Base-by-base conservation (phyloP, 2,888 invertebrate genomes). In the Mesoligia furuncula region DNA sequence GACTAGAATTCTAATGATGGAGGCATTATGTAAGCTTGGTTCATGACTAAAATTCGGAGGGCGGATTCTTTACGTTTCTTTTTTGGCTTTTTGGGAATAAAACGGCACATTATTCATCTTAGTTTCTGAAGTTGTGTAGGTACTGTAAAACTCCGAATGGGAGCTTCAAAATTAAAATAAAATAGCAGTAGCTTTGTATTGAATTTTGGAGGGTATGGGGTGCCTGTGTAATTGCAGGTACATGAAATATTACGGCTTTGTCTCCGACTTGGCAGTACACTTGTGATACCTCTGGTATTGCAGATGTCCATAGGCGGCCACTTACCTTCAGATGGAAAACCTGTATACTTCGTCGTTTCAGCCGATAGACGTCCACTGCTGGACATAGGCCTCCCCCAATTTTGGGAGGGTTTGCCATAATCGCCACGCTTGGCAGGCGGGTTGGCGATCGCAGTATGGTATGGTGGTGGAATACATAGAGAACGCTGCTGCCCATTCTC, bases 1-100 rank as follows among this genome's bases (percentile, higher is more conserved):
- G 87, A 84, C 83, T 81, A 27, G 88, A 86, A 88, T 88, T 81
- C 65, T 80, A 88, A 88, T 86, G 79, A 82, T 48, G 15, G 11
- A 69, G 27, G 27, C 61, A 65, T 81, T 13, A 76, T 54, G 68
- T 79, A 80, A 84, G 70, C 27, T 83, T 7, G n/a, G 70, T 45
- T 67, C 69, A 77, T 81, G 74, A 5, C 45, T 57, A 24, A 71
- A 64, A 64, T 62, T 86, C 0, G 8, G 3, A 27, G 13, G 31
- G 9, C 11, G 54, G 51, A 48, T 61, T 71, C 54, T 42, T 66
- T 67, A 64, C 48, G 13, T 66, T 73, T 15, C 0, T 31, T 73
- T 70, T 59, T 67, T 17, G 11, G 1, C 8, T 61, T 42, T 15
- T 59, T n/a, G 13, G 2, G n/a, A 36, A 2, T n/a, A 24, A 61